Evolutionary conservation across 2,113 vertebrate genomes (phyloP).

Genomic region (Bettongia penicillata): DNA sequence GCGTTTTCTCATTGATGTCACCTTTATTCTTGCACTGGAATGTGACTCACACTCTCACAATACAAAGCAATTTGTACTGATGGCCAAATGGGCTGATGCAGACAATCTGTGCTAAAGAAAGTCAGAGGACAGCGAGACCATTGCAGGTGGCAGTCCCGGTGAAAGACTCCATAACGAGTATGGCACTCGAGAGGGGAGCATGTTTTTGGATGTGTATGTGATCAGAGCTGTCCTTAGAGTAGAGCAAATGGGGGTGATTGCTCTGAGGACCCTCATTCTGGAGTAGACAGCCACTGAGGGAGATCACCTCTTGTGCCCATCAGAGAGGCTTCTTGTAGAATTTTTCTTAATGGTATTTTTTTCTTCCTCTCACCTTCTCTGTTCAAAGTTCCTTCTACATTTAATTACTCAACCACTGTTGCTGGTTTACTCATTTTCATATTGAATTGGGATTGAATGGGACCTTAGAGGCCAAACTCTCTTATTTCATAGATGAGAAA

Average conservation of each 20-base stretch:
- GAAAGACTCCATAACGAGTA: neutral
- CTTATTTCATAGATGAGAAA: neutral
- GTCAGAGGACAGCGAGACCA: neutral
- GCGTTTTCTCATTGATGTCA: slow-evolving; percentile 27
- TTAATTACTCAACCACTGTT: neutral
- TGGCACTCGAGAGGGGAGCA: neutral
- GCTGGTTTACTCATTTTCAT: neutral
- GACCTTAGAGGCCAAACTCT: neutral
- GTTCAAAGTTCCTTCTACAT: neutral
- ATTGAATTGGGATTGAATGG: neutral
- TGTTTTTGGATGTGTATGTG: neutral
- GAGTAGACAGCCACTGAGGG: neutral
- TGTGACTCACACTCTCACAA: neutral
- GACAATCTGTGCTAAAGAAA: neutral
- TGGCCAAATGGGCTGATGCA: neutral
- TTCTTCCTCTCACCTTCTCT: neutral
- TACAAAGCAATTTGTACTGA: neutral
- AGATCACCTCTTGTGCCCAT: neutral
- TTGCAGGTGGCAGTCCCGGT: neutral
- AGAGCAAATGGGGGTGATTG: neutral
- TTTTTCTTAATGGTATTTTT: neutral
- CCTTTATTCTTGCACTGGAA: slow-evolving; percentile 52
- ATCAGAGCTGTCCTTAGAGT: neutral
- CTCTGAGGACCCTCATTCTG: neutral
- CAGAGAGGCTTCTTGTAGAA: neutral